These are phyloP conservation scores for Nomada goodeniana DNA, from an alignment of 2,888 invertebrate genomes.

Conservation along the genomic window DNA sequence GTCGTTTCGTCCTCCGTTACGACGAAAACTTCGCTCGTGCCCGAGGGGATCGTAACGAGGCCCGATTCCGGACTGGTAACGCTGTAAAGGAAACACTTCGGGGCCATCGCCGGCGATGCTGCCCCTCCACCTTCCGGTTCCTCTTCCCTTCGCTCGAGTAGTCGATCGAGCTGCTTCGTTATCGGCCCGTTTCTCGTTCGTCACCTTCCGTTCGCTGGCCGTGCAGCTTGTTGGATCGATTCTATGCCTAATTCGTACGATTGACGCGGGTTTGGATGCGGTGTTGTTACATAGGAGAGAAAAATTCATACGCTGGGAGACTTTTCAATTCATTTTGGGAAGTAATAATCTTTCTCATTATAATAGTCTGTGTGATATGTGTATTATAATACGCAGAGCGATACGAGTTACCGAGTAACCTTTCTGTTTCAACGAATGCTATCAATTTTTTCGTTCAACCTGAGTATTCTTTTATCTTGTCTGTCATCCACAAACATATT, in stretches of 20 bases:
- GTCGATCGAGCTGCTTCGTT: slow-evolving; percentile 33
- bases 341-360: too few species aligned
- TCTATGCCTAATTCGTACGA: not conserved
- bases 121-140: not conserved
- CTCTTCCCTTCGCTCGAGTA: slow-evolving; percentile 14
- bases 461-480: too few species aligned
- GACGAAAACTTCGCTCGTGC: slow-evolving; percentile 49
- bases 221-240: not conserved
- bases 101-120: slow-evolving; percentile 42
- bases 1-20: slow-evolving; percentile 60
- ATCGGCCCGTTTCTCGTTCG: slow-evolving; percentile 29
- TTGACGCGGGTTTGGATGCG: not conserved
- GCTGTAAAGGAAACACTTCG: slow-evolving; percentile 60
- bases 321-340: too few species aligned
- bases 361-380: too few species aligned
- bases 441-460: too few species aligned
- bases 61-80: slow-evolving; percentile 64
- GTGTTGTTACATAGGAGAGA: too few species aligned
- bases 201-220: slow-evolving; percentile 20
- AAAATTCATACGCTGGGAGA: too few species aligned
- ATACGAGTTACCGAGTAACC: too few species aligned
- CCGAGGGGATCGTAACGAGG: slow-evolving; percentile 62
- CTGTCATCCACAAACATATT: too few species aligned
- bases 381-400: too few species aligned
- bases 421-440: too few species aligned